Evolutionary conservation across 2,888 invertebrate genomes (phyloP).

Genomic region (Vannuccia rotundouncinata): DNA sequence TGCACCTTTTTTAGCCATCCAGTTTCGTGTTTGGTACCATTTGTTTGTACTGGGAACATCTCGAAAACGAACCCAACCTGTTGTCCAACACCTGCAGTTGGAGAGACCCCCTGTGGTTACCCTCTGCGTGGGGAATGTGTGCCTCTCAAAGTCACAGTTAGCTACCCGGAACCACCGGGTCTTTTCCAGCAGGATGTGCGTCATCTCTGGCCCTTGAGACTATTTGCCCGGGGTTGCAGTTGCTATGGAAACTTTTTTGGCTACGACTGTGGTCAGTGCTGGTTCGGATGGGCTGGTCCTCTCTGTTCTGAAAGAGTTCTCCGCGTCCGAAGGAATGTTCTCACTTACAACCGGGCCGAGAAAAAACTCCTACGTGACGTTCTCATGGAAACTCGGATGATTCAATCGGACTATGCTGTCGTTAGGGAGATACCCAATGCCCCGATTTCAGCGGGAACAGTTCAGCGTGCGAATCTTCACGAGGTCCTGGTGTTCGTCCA

Average conservation of each 20-base stretch:
- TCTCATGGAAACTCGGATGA: not conserved
- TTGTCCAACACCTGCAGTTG: constrained; percentile 31
- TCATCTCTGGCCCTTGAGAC: constrained; percentile 28
- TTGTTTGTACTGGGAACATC: not conserved
- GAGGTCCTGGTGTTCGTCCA: constrained; percentile 31
- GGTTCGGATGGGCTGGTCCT: constrained; percentile 34
- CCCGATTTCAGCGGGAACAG: constrained; percentile 29
- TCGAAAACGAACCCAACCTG: not conserved
- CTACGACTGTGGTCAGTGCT: constrained; percentile 29
- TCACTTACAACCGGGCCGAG: not conserved
- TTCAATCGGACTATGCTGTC: not conserved
- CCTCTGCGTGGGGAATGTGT: constrained; percentile 28
- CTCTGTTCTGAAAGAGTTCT: not conserved
- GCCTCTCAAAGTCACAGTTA: not conserved
- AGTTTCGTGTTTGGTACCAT: not conserved
- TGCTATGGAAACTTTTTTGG: constrained; percentile 38
- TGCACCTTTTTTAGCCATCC: too few relatives aligned
- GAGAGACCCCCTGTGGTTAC: constrained; percentile 1
- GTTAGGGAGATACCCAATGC: not conserved
- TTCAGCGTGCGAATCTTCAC: constrained; percentile 44
- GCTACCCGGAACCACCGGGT: not conserved
- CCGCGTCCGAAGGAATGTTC: constrained; percentile 25
- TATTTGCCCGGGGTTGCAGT: constrained; percentile 15
- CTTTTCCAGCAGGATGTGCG: constrained; percentile 28
- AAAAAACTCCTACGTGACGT: not conserved